Base-by-base conservation (phyloP, 2,888 invertebrate genomes). In the Ceramica pisi region DNA sequence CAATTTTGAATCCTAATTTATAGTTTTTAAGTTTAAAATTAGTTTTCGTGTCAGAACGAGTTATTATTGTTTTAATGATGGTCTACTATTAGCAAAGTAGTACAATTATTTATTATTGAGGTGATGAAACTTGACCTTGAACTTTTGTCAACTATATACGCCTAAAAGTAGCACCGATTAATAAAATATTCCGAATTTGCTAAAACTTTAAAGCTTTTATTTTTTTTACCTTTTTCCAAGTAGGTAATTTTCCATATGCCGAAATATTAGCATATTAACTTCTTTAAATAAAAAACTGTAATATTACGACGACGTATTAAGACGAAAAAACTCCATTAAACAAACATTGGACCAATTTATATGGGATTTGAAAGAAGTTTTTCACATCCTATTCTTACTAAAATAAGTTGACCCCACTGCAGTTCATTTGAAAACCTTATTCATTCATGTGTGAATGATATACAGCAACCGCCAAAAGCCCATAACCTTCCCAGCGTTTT, bases 111-210 rank as follows among this genome's bases (percentile, higher is more conserved):
- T 78, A 84, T 81, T 77, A n/a, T 72, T n/a, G n/a, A 38, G 14
- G 23, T 75, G 53, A 75, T 67, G 60, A 62, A 60, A 72, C 44
- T 63, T 73, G 67, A 56, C 84, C 83, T 78, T 84, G 79, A 84
- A 79, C 79, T 79, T 83, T 78, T 78, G 70, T 72, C 74, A 75
- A 74, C 61, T 70, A 46, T 56, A 50, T 26, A 73, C 41, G 64
- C 57, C 56, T 38, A 71, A 55, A 66, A 65, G 61, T 57, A 78
- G 74, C 76, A 51, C 69, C 62, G 26, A 41, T 51, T 70, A 72
- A 55, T 59, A 59, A 71, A 67, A 71, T 63, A 61, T 59, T 4
- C 31, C 31, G 31, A 35, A 59, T 41, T 31, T 23, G 8, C 31
- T 26, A 1, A 1, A 14, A 63, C 19, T 46, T 46, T 7, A 19